Conservation (phyloP, 2,888 invertebrate species). For the Trichogramma evanescens region DNA sequence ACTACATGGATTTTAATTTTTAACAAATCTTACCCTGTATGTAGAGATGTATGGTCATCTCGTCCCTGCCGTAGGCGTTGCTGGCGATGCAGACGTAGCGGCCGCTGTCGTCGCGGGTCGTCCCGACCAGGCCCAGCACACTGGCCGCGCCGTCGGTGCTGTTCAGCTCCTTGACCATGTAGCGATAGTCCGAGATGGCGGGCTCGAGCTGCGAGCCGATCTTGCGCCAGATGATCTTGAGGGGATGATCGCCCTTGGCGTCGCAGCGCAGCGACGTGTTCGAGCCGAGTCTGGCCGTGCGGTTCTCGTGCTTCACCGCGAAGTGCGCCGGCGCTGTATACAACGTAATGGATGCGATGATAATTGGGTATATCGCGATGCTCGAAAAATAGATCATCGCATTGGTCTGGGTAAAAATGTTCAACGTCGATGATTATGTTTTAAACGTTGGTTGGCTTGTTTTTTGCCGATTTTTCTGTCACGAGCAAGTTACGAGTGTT, state of each 20-base stretch:
- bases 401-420: too few relatives aligned
- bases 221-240: slow-evolving; percentile 77
- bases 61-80: slow-evolving; percentile 84
- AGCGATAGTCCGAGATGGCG: slow-evolving; percentile 43
- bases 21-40: slow-evolving; percentile 64
- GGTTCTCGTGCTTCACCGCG: slow-evolving; percentile 59
- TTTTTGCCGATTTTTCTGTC: too few relatives aligned
- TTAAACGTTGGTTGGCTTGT: too few relatives aligned
- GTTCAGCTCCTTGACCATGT: slow-evolving; percentile 40
- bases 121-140: slow-evolving; percentile 75
- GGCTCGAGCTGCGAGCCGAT: slow-evolving; percentile 52
- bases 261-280: slow-evolving; percentile 66
- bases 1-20: background rate
- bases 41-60: slow-evolving; percentile 82
- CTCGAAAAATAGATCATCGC: too few relatives aligned
- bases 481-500: too few relatives aligned
- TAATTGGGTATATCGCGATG: background rate
- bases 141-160: slow-evolving; percentile 67
- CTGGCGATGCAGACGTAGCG: slow-evolving; percentile 80
- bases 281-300: slow-evolving; percentile 42
- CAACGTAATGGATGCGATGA: background rate
- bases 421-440: too few relatives aligned
- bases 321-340: slow-evolving; percentile 73
- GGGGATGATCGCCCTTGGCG: slow-evolving; percentile 79
- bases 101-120: slow-evolving; percentile 82